Evolutionary conservation across 2,113 vertebrate genomes (phyloP).

Genomic region (Muscicapa adusta): DNA sequence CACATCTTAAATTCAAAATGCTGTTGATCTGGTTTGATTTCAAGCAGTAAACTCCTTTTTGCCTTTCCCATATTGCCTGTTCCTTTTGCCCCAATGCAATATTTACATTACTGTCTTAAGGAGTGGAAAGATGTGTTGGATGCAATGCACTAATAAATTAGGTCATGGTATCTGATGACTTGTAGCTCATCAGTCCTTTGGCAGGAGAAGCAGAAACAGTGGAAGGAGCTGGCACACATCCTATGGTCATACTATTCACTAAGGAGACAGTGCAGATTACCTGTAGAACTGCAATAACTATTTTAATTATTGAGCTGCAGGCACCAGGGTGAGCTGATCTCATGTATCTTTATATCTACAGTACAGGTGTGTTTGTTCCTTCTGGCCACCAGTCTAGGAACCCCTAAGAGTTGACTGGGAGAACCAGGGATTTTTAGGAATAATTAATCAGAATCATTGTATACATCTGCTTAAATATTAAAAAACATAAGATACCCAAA

Average conservation of each 20-base stretch:
- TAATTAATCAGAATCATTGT: background rate
- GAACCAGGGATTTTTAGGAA: background rate
- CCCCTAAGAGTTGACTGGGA: rapidly evolving
- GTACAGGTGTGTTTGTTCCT: background rate
- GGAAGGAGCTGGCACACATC: background rate
- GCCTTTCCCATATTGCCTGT: background rate
- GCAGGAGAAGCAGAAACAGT: background rate
- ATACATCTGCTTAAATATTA: background rate
- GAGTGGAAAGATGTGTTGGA: background rate
- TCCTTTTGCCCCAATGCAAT: background rate
- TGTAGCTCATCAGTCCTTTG: background rate
- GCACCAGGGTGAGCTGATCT: background rate
- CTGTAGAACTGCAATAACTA: background rate
- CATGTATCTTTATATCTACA: background rate
- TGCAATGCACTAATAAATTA: background rate
- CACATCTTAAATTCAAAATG: background rate
- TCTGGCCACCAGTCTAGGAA: background rate
- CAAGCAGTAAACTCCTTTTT: background rate
- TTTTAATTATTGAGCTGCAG: background rate
- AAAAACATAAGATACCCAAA: background rate
- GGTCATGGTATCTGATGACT: background rate
- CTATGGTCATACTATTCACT: rapidly evolving
- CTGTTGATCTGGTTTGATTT: background rate
- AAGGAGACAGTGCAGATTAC: background rate
- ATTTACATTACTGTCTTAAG: background rate